These are phyloP conservation scores for Tenthredo amoena DNA, from an alignment of 2,888 invertebrate genomes.

Conservation along the genomic window DNA sequence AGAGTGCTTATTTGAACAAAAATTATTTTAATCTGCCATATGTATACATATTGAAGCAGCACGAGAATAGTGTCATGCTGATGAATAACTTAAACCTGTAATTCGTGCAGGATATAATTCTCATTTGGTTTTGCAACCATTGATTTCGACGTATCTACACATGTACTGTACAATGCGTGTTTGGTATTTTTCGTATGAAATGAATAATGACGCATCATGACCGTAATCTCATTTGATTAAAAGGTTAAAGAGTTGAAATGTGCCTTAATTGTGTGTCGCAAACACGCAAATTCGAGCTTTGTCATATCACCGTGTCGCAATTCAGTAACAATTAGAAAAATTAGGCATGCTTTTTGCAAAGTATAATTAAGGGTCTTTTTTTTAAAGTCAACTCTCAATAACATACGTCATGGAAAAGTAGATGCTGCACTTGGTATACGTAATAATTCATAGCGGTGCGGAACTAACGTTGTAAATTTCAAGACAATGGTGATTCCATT, in stretches of 20 bases:
- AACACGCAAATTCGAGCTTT: conserved; percentile 16
- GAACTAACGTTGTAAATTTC: not conserved
- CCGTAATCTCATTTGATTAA: conserved; percentile 19
- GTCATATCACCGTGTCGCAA: conserved; percentile 10
- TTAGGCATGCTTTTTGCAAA: not conserved
- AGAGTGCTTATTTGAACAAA: too few relatives aligned
- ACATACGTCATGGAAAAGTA: not conserved
- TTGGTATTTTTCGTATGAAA: not conserved
- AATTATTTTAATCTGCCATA: too few relatives aligned
- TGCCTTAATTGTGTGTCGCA: conserved; percentile 1
- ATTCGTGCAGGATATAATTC: not conserved
- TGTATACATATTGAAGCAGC: not conserved
- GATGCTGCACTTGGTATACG: not conserved
- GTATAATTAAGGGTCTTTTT: not conserved
- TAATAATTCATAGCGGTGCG: not conserved
- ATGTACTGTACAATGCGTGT: conserved; percentile 1
- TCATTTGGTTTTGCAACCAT: not conserved
- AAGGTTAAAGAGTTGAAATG: conserved; percentile 22
- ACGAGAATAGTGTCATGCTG: not conserved
- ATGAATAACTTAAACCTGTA: not conserved
- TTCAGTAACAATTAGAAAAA: not conserved
- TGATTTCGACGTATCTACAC: not conserved
- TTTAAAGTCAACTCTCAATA: not conserved
- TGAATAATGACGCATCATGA: not conserved
- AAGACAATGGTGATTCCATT: conserved; percentile 4